phyloP scores from a whole-genome alignment of 2,797 vertebrate genomes.

The Acomys russatus region DNA sequence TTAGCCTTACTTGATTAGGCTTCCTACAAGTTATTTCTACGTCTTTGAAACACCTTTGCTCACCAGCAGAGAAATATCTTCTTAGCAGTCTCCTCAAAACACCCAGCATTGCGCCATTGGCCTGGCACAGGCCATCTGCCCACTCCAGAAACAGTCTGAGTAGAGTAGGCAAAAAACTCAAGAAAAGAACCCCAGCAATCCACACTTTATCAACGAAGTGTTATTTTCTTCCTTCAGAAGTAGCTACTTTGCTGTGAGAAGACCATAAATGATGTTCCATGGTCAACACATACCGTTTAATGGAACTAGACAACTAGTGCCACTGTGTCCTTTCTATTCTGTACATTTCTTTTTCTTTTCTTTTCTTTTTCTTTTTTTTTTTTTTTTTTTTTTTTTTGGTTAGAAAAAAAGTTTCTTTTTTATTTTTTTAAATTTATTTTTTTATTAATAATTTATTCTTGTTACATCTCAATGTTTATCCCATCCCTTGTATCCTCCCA shows the following conservation, averaged over 20 bases:
- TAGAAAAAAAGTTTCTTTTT: too few relatives aligned
- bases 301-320: constrained; percentile 9
- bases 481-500: too few relatives aligned
- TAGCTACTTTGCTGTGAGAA: background rate
- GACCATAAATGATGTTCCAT: background rate
- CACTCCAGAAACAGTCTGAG: background rate
- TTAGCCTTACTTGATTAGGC: background rate
- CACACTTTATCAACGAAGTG: background rate
- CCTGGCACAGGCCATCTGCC: background rate
- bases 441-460: too few relatives aligned
- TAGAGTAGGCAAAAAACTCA: background rate
- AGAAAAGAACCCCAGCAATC: too few relatives aligned
- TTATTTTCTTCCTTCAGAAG: background rate
- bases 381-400: too few relatives aligned
- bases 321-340: background rate
- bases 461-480: too few relatives aligned
- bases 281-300: background rate
- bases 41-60: background rate
- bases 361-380: too few relatives aligned
- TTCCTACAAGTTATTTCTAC: background rate
- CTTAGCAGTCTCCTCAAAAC: background rate
- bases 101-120: background rate
- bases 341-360: background rate
- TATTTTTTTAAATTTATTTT: too few relatives aligned
- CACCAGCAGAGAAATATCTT: background rate